Conservation (phyloP, 2,888 invertebrate species). For the Congeria kusceri region DNA sequence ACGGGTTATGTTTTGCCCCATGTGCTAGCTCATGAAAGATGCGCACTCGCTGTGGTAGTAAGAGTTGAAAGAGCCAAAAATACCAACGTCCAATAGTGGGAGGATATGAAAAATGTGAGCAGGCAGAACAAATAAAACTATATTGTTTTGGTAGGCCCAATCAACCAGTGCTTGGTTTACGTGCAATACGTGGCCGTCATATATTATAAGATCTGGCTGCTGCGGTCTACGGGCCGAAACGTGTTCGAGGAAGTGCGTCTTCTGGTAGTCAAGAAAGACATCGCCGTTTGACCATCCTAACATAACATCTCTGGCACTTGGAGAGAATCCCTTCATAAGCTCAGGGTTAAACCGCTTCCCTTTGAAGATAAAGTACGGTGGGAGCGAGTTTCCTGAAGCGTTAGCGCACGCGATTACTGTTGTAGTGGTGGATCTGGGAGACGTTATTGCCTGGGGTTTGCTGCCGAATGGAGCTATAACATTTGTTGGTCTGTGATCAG, state of each 20-base stretch:
- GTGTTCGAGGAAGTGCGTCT: constrained; percentile 34
- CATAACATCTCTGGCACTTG: constrained; percentile 24
- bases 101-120: constrained; percentile 31
- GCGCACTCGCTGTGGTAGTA: constrained; percentile 9
- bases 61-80: constrained; percentile 26
- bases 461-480: constrained; percentile 17
- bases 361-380: constrained; percentile 41
- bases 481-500: constrained; percentile 8
- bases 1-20: constrained; percentile 79
- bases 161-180: constrained; percentile 12
- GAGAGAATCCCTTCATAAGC: constrained; percentile 18
- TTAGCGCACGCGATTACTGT: constrained; percentile 27
- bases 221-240: constrained; percentile 9
- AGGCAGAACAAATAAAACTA: constrained; percentile 33
- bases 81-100: constrained; percentile 34
- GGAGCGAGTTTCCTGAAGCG: constrained; percentile 21
- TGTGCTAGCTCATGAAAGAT: constrained; percentile 53
- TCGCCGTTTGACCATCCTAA: constrained; percentile 40
- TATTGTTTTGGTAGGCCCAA: constrained; percentile 28
- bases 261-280: constrained; percentile 33
- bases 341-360: constrained; percentile 26
- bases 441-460: constrained; percentile 9
- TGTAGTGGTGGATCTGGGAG: constrained; percentile 24
- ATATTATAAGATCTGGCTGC: constrained; percentile 23
- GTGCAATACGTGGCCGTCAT: constrained; percentile 23